Conservation (phyloP, 2,797 vertebrate genomes). For the Pelochelys cantorii region DNA sequence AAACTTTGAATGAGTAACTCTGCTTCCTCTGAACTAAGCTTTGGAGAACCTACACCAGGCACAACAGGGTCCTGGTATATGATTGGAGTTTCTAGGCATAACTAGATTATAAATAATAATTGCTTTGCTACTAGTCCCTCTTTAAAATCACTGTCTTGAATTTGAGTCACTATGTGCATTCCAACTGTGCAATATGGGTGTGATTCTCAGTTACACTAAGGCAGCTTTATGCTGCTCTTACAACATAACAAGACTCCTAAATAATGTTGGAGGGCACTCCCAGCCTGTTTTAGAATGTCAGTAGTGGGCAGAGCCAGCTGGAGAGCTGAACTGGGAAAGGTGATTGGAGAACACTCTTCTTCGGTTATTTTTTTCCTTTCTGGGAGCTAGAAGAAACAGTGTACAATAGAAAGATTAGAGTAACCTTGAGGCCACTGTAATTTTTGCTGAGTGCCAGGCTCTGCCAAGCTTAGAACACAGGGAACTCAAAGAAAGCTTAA, state of each 20-base stretch:
- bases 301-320: not conserved
- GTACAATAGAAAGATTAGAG: not conserved
- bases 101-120: not conserved
- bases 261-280: not conserved
- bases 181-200: not conserved
- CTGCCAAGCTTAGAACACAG: not conserved
- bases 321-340: too few species aligned
- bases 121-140: not conserved
- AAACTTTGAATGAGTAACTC: not conserved
- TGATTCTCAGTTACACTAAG: not conserved
- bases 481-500: not conserved
- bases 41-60: not conserved
- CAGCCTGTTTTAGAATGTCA: not conserved
- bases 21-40: not conserved
- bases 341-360: not conserved
- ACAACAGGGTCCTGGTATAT: not conserved
- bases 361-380: not conserved
- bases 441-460: not conserved
- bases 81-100: not conserved
- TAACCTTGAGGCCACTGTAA: not conserved
- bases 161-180: not conserved
- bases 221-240: accelerated
- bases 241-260: not conserved
- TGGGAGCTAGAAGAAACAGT: not conserved
- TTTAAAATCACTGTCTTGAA: not conserved